Evolutionary conservation across 2,888 invertebrate genomes (phyloP).

Genomic region (Tenthredo amoena): DNA sequence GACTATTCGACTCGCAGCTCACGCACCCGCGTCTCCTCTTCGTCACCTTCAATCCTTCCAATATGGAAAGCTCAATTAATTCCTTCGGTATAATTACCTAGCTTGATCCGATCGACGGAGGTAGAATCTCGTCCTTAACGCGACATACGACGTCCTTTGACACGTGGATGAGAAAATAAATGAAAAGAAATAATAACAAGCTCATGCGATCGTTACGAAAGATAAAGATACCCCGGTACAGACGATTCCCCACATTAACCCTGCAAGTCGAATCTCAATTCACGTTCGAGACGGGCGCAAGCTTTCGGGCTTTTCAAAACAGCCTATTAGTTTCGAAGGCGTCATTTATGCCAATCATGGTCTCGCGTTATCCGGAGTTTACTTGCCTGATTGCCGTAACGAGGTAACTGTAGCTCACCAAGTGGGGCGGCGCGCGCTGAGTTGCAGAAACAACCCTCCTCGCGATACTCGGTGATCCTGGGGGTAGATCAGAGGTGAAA

Average conservation of each 20-base stretch:
- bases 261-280: background rate
- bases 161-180: background rate
- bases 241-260: background rate
- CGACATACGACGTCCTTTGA: slow-evolving; percentile 23
- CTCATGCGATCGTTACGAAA: background rate
- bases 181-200: background rate
- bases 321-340: slow-evolving; percentile 45
- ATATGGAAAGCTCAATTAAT: slow-evolving; percentile 45
- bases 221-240: background rate
- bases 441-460: slow-evolving; percentile 75
- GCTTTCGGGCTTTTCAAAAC: slow-evolving; percentile 33
- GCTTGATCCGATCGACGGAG: slow-evolving; percentile 4
- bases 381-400: slow-evolving; percentile 71
- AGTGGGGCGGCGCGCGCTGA: slow-evolving; percentile 70
- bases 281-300: background rate
- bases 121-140: background rate
- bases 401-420: slow-evolving; percentile 68
- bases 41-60: slow-evolving; percentile 37
- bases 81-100: slow-evolving; percentile 16
- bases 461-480: background rate
- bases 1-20: background rate
- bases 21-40: slow-evolving; percentile 31
- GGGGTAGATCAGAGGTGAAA: slow-evolving; percentile 44
- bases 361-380: slow-evolving; percentile 61
- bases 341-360: slow-evolving; percentile 63